Evolutionary conservation across 2,113 vertebrate species (phyloP).

Genomic region (Camarhynchus parvulus): DNA sequence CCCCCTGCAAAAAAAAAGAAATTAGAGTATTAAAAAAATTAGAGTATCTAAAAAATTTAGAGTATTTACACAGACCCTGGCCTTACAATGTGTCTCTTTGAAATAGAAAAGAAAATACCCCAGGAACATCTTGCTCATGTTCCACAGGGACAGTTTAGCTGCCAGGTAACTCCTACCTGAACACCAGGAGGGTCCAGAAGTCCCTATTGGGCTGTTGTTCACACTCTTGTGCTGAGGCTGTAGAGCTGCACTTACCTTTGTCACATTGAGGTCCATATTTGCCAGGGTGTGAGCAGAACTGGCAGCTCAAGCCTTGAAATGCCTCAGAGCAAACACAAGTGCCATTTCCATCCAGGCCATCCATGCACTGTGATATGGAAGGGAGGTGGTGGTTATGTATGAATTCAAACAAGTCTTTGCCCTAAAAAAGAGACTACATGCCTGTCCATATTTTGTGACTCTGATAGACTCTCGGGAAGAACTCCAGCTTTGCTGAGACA

Average conservation of each 20-base stretch:
- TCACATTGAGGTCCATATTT: conserved; percentile 85
- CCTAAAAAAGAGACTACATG: not conserved
- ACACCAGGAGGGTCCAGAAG: not conserved
- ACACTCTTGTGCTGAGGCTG: not conserved
- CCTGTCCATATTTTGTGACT: not conserved
- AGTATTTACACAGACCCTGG: not conserved
- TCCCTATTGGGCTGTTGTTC: not conserved
- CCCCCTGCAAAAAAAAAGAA: not conserved
- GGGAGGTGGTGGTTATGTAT: not conserved
- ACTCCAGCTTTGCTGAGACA: not conserved
- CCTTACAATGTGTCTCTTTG: not conserved
- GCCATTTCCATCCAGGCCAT: conserved; percentile 84
- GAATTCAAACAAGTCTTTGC: not conserved
- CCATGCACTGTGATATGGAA: conserved; percentile 76
- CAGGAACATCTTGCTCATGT: not conserved
- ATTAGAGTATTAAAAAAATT: too few species aligned
- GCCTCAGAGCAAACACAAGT: conserved; percentile 81
- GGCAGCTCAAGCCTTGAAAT: conserved; percentile 86
- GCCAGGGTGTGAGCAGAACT: conserved; percentile 81
- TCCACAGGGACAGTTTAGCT: not conserved
- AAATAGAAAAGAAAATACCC: not conserved
- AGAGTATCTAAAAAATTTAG: not conserved
- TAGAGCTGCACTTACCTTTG: conserved; percentile 73
- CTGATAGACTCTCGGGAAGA: not conserved
- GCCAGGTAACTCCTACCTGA: not conserved